Conservation (phyloP, 2,797 vertebrate species). For the Anguilla obscura region DNA sequence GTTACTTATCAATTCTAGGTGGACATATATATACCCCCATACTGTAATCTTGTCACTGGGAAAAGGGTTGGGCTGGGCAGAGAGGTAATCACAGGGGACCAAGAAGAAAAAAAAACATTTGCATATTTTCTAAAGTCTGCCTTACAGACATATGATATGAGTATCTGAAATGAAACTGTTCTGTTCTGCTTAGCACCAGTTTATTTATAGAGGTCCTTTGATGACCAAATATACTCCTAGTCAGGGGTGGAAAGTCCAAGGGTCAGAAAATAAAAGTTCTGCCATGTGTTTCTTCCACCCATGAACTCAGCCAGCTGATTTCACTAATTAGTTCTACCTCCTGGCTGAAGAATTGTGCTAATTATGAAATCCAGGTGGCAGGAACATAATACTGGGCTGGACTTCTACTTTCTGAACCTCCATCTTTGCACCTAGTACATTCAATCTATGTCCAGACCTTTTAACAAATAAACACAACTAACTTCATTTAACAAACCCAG, state of each 20-base stretch:
- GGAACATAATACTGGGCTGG: too few relatives aligned
- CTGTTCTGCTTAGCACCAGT: not conserved
- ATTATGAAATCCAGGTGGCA: not conserved
- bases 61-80: not conserved
- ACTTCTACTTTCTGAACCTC: too few relatives aligned
- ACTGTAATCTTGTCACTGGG: not conserved
- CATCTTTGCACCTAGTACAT: not conserved
- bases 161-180: not conserved
- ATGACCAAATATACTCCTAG: not conserved
- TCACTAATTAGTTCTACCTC: not conserved
- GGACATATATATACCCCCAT: not conserved
- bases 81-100: not conserved
- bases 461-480: not conserved
- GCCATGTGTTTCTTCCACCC: not conserved
- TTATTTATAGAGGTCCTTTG: not conserved
- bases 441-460: not conserved
- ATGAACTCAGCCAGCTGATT: not conserved
- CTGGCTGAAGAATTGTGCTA: not conserved
- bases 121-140: not conserved
- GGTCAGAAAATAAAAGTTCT: not conserved
- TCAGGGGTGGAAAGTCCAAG: not conserved
- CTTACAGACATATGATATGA: not conserved
- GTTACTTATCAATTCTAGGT: not conserved
- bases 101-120: not conserved
- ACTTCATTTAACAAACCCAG: not conserved